Evolutionary conservation across 2,113 vertebrate species (phyloP), one percentile per base, ranked within the genome.

Genomic region (Heterochromis multidens): DNA sequence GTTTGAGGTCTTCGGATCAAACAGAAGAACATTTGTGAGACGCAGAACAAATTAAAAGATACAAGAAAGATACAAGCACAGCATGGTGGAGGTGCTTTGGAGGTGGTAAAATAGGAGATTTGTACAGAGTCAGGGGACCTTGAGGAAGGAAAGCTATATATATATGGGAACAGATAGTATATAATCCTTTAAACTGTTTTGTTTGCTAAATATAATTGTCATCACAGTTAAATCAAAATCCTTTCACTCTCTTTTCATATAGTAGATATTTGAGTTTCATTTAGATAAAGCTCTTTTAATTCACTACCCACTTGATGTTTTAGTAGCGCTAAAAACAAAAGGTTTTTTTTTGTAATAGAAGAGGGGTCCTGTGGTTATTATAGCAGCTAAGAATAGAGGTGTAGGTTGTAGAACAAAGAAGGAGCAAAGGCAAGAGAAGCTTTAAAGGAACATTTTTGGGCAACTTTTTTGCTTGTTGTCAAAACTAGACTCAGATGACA

Each of bases 351-450:
- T 80, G 80, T 52, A 62, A 80, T 81, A 57, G 8, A 62, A 59
- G n/a, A 25, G n/a, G 62, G 54, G 43, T 77, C 12, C 21, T 27
- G 33, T 79, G 80, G 62, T 81, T 58, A 62, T 25, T 56, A 19
- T 29, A 23, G 61, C 57, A 33, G 84, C 91, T 91, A 87, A 84
- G 77, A 89, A 91, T 89, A 88, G 83, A 89, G 76, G 72, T 74
- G 62, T 79, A 79, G 25, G 81, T 81, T 83, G 63, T 37, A 80
- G 61, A 88, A 88, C 33, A 82, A 86, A 85, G 56, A 77, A 23
- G 2, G n/a, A 29, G 57, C 43, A 33, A 54, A 56, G 43, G 23
- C 17, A 60, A 25, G 6, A 21, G 19, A 76, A 11, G 21, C 33
- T 54, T 74, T 72, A 57, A 81, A 81, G 21, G 13, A 88, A 67